Percentiles rank a stretch among this genome's conserved stretches.
Evolutionary conservation across 2,113 vertebrate genomes (phyloP).

Genomic region (Crotalus horridus): DNA sequence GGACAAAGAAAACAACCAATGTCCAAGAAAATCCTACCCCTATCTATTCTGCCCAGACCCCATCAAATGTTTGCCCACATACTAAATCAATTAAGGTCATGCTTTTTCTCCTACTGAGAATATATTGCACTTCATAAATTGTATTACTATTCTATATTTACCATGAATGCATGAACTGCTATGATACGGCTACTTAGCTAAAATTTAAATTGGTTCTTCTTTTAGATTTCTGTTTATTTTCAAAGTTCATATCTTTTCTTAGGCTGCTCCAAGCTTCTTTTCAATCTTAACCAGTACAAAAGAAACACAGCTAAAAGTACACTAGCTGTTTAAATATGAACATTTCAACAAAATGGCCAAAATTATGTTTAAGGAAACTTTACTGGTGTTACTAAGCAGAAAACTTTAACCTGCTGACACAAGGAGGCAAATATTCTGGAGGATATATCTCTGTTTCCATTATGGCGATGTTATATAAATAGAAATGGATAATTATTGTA

Average conservation of each 20-base stretch:
- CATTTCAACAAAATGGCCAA: slow-evolving; percentile 40
- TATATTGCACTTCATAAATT: slow-evolving; percentile 21
- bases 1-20: neutral
- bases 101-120: neutral
- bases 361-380: slow-evolving; percentile 1
- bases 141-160: slow-evolving; percentile 33
- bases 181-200: slow-evolving; percentile 34
- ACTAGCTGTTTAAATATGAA: slow-evolving; percentile 55
- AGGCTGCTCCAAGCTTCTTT: slow-evolving; percentile 36
- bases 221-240: slow-evolving; percentile 47
- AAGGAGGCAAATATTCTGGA: neutral
- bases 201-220: slow-evolving; percentile 57
- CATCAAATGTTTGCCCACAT: neutral
- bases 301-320: slow-evolving; percentile 34
- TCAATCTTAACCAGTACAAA: slow-evolving; percentile 42
- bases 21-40: neutral
- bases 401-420: slow-evolving; percentile 25
- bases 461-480: slow-evolving; percentile 21
- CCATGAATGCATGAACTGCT: slow-evolving; percentile 12
- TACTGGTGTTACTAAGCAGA: neutral
- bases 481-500: neutral
- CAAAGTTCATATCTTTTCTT: slow-evolving; percentile 30
- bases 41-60: neutral
- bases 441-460: neutral
- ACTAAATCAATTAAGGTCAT: neutral